Conservation (phyloP, 2,797 vertebrate genomes). For the Euthynnus affinis region DNA sequence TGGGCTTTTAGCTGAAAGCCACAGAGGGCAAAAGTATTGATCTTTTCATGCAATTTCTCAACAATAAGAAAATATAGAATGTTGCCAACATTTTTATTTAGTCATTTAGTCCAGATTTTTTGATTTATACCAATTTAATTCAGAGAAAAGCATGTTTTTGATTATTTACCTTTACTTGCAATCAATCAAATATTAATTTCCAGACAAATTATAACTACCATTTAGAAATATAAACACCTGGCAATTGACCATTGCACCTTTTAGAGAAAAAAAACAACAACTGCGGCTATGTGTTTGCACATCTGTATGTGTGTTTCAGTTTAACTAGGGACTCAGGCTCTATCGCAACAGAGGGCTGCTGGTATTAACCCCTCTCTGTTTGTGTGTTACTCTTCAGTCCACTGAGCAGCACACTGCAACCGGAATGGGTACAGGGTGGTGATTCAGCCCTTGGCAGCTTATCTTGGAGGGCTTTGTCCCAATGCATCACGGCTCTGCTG, state of each 20-base stretch:
- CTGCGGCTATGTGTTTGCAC: constrained; percentile 59
- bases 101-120: not conserved
- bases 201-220: too few species aligned
- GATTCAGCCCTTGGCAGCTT: constrained; percentile 55
- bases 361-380: constrained; percentile 50
- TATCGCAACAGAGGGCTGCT: constrained; percentile 26
- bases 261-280: not conserved
- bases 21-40: not conserved
- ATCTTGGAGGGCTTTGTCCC: constrained; percentile 52
- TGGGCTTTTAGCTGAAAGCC: too few species aligned
- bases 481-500: constrained; percentile 48
- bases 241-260: not conserved
- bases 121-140: too few species aligned
- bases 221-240: not conserved
- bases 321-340: constrained; percentile 32
- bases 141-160: too few species aligned
- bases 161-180: too few species aligned
- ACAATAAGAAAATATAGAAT: not conserved
- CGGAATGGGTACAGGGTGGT: constrained; percentile 36
- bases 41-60: not conserved
- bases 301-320: constrained; percentile 65
- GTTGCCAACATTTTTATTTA: not conserved
- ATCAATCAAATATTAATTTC: not conserved
- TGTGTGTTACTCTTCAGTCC: constrained; percentile 52
- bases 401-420: constrained; percentile 43